Percentiles rank a stretch among this genome's conserved stretches.
Evolutionary conservation across 2,797 vertebrate genomes (phyloP).

Genomic region (Onychomys leucogaster): DNA sequence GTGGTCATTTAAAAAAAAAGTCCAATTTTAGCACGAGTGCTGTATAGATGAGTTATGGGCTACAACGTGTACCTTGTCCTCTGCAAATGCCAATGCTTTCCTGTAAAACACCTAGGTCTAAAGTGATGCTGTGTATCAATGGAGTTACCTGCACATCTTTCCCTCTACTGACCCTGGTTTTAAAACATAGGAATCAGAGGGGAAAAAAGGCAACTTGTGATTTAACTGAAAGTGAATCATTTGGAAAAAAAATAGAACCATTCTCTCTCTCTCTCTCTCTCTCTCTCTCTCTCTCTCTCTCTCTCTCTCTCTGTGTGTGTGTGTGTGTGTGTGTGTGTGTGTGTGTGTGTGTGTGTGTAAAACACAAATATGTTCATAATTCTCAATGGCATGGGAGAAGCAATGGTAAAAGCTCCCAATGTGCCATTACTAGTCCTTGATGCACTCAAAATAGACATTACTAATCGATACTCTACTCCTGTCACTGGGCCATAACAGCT

Average conservation of each 20-base stretch:
- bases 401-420: background rate
- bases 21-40: slow-evolving; percentile 1
- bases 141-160: background rate
- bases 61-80: slow-evolving; percentile 39
- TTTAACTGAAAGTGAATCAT: background rate
- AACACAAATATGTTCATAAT: background rate
- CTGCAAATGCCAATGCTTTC: slow-evolving; percentile 24
- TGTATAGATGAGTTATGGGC: background rate
- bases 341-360: background rate
- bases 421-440: background rate
- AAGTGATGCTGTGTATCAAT: slow-evolving; percentile 1
- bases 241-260: background rate
- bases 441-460: slow-evolving; percentile 27
- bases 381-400: background rate
- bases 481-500: background rate
- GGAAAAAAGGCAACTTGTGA: background rate
- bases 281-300: no score
- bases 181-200: slow-evolving; percentile 42
- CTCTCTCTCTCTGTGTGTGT: no score
- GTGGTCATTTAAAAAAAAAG: slow-evolving; percentile 36
- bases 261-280: background rate
- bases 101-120: background rate
- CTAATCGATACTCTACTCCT: background rate
- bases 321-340: background rate
- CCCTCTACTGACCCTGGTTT: slow-evolving; percentile 14